A percentile compares a stretch with the other conserved stretches of the same genome.
Evolutionary conservation across 2,888 invertebrate species (phyloP).

Genomic region (Lydus trimaculatus): DNA sequence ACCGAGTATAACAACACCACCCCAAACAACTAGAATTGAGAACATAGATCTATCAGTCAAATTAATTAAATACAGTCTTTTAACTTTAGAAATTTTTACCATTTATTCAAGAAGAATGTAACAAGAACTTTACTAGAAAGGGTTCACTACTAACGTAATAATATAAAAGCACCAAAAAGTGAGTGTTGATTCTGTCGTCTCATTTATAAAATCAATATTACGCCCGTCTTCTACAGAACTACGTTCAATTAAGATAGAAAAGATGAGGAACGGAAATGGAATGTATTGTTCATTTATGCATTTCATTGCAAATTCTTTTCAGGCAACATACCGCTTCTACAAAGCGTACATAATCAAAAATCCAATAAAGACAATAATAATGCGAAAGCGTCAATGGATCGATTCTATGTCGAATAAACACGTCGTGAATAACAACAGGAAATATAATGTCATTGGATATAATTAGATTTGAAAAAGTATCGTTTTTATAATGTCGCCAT

Average conservation of each 20-base stretch:
- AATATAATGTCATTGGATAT: too few species aligned
- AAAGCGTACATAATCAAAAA: too few species aligned
- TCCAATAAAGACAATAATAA: too few species aligned
- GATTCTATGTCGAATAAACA: too few species aligned
- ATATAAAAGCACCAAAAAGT: not conserved
- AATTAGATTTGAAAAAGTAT: too few species aligned
- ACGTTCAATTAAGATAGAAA: not conserved
- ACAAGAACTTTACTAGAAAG: not conserved
- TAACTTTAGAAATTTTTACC: not conserved
- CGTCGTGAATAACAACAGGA: too few species aligned
- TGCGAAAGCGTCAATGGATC: too few species aligned
- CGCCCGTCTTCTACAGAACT: not conserved
- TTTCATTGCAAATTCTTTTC: not conserved
- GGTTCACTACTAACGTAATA: not conserved
- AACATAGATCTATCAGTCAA: not conserved
- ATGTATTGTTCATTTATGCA: not conserved
- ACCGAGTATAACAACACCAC: not conserved
- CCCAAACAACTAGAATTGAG: too few species aligned
- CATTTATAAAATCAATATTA: slow-evolving; percentile 1
- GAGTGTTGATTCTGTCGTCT: not conserved
- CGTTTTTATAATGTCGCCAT: too few species aligned
- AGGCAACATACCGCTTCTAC: not conserved
- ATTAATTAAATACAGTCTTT: not conserved
- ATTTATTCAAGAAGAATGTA: not conserved
- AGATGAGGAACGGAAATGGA: not conserved